Evolutionary conservation across 2,888 invertebrate genomes (phyloP), one percentile per base, ranked within the genome.

Genomic region (Adelphocoris suturalis): DNA sequence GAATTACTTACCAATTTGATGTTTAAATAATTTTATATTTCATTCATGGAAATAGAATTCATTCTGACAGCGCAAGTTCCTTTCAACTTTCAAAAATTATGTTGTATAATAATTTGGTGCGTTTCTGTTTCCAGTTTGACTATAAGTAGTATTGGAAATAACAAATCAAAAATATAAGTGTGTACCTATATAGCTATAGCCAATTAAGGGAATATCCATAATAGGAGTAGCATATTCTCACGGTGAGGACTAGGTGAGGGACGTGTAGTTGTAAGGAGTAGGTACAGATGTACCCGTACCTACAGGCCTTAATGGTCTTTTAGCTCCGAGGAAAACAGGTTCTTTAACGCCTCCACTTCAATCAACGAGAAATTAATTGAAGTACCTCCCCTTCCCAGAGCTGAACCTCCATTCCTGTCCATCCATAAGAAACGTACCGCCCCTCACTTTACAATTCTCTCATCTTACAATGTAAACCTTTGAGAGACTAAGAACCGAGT

Each of bases 301-400:
- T 37, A 37, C 23, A 68, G 68, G 19, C 68, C 23, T 68, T 23
- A 68, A 68, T 68, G 68, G 23, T 19, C 68, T 11, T 19, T 23
- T 68, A 68, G 68, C 68, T 68, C 19, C 23, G 68, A 52, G 68
- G 23, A 68, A 82, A 82, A 82, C 82, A 82, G 82, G 82, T 82
- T 82, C 82, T 82, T 82, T 52, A 52, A 82, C 82, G 82, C 82
- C 82, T 82, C 23, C 82, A 52, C 82, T 82, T 82, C 82, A 82
- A 82, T 82, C 82, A 82, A 82, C 82, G 23, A 82, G 47, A 52
- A 82, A 82, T 82, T 82, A 82, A 82, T 82, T 82, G 82, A 82
- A 82, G 82, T 82, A 82, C 13, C 14, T 14, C 27, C 52, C 55
- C 52, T 23, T 14, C 14, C 68, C 37, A 37, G 37, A 7, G 12